A percentile compares a stretch with the other conserved stretches of the same genome.
Evolutionary conservation across 1,140 invertebrate species (phyloP).

Genomic region (Formica exsecta): DNA sequence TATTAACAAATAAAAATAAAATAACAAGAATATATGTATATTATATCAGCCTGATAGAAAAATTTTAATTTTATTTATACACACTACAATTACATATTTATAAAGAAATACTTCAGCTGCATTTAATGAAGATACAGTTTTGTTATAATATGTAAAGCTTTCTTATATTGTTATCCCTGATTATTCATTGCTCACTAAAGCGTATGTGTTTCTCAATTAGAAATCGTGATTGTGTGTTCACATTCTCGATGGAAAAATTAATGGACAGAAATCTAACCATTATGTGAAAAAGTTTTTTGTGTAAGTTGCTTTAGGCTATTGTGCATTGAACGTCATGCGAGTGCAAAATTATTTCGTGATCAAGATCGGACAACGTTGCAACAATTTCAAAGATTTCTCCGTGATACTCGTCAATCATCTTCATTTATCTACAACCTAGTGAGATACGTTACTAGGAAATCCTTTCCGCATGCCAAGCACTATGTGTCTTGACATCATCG

Average conservation of each 20-base stretch:
- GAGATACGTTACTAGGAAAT: not conserved
- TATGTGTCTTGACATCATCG: not conserved
- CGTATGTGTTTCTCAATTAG: not conserved
- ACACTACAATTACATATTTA: not conserved
- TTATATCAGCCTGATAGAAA: not conserved
- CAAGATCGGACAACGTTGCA: not conserved
- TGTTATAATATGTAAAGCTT: too few species aligned
- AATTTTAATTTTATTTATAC: not conserved
- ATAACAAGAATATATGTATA: not conserved
- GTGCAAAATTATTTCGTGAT: conserved; percentile 5
- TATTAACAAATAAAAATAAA: not conserved
- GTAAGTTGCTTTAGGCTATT: not conserved
- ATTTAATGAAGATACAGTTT: not conserved
- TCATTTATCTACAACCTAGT: not conserved
- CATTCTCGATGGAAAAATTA: conserved; percentile 9
- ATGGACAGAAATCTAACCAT: not conserved
- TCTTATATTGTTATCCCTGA: not conserved
- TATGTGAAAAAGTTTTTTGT: not conserved
- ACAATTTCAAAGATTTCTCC: not conserved
- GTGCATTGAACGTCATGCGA: not conserved
- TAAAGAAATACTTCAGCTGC: not conserved
- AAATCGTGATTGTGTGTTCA: not conserved
- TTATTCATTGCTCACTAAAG: conserved; percentile 5
- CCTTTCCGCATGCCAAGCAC: not conserved
- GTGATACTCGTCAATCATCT: not conserved